Evolutionary conservation across 2,113 vertebrate species (phyloP), one percentile per base, ranked within the genome.

Genomic region (Gobiocypris rarus): DNA sequence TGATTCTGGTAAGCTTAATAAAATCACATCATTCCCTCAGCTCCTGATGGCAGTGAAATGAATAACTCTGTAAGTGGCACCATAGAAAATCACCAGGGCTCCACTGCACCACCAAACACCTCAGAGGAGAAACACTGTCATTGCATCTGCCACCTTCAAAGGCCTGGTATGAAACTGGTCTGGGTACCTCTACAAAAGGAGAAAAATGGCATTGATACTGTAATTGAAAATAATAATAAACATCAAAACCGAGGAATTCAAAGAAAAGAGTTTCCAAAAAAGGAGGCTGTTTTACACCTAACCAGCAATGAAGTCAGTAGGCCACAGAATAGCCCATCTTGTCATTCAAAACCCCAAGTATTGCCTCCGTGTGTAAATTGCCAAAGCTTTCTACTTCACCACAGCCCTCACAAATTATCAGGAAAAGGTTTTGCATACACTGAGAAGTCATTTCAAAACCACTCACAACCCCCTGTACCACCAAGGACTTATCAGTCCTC

Each of bases 101-200:
- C 58, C 71, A 67, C 26, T 31, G 31, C 9, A 0, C 71, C 83
- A 73, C 17, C 77, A 26, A n/a, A 14, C 24, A n/a, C 26, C 34
- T 34, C n/a, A 15, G 93, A 93, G 26, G 88, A 91, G 28, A 84
- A 89, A 1, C 65, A 86, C 81, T 95, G 94, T 41, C 90, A 91
- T 61, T 95, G 95, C 71, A 52, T 93, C 38, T 95, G 94, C 86
- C 94, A 95, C 17, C 61, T 87, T 9, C 70, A 89, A 5, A 87
- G 88, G 19, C 93, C 95, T 0, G 94, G 94, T 28, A 90, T 94
- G 88, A 93, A 92, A 83, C 91, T 95, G 76, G 89, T 92, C 22
- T 95, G 95, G 95, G 89, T 95, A 3, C 92, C 94, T 0, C 19
- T 86, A 34, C 86, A 85, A 24, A 8, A 31, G 14, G 31, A 67